Percentiles rank a stretch among this genome's conserved stretches.
These are phyloP conservation scores for Borostomias antarcticus DNA, from an alignment of 2,797 vertebrate genomes.

Conservation along the genomic window DNA sequence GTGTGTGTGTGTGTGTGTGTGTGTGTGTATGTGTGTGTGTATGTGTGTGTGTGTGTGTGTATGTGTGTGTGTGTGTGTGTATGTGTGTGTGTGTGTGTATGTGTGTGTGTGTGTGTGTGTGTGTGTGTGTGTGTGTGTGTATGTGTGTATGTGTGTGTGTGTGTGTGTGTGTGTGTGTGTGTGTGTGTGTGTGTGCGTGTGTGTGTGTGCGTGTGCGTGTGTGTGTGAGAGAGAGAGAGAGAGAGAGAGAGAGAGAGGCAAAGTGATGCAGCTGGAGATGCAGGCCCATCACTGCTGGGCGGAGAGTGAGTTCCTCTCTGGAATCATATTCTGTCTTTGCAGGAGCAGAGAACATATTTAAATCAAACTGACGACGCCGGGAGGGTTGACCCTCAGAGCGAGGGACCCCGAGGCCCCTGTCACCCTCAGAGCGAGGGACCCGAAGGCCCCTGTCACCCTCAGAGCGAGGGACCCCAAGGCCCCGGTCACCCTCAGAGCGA, in stretches of 20 bases:
- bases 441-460: too few relatives aligned
- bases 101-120: conserved; percentile 13
- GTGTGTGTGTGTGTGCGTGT: conserved; percentile 22
- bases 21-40: conserved; percentile 11
- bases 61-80: neutral
- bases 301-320: conserved; percentile 33
- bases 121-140: neutral
- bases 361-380: conserved; percentile 58
- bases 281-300: conserved; percentile 2
- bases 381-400: conserved; percentile 33
- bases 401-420: conserved; percentile 25
- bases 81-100: conserved; percentile 27
- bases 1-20: conserved; percentile 28
- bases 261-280: neutral
- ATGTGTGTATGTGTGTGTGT: conserved; percentile 23
- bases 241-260: conserved; percentile 5
- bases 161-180: conserved; percentile 16
- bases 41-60: conserved; percentile 19
- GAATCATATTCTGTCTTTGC: conserved; percentile 34
- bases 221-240: conserved; percentile 30
- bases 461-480: too few relatives aligned
- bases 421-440: too few relatives aligned
- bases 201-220: conserved; percentile 32
- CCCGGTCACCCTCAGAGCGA: too few relatives aligned
- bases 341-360: conserved; percentile 42